Evolutionary conservation across 2,113 vertebrate species (phyloP).

Genomic region (Meleagris gallopavo): DNA sequence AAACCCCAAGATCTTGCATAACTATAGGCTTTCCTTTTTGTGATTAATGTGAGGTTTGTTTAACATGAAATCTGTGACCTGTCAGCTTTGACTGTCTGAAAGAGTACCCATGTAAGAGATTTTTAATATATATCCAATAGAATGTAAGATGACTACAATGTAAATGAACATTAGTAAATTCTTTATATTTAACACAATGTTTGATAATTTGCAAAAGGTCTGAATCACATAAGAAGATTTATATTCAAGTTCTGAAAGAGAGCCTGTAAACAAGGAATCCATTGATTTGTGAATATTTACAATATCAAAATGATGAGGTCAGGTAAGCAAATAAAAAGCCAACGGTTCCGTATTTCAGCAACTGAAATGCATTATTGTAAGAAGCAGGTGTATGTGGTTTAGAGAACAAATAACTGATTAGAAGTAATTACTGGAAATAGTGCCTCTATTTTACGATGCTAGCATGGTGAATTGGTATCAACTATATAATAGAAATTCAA

Average conservation of each 20-base stretch:
- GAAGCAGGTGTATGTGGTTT: not conserved
- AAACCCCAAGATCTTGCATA: not conserved
- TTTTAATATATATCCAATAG: not conserved
- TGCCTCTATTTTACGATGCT: not conserved
- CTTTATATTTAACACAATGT: not conserved
- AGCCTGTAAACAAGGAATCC: not conserved
- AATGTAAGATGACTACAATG: not conserved
- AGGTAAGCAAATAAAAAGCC: not conserved
- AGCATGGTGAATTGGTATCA: not conserved
- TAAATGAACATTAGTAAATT: not conserved
- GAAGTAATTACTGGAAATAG: conserved; percentile 11
- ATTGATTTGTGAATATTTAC: conserved; percentile 6
- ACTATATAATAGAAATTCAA: not conserved
- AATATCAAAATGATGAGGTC: not conserved
- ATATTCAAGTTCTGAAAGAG: not conserved
- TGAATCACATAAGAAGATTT: not conserved
- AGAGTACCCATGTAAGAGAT: not conserved
- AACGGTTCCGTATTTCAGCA: not conserved
- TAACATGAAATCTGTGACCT: conserved; percentile 51
- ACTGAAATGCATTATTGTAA: not conserved
- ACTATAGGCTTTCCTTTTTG: not conserved
- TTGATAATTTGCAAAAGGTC: not conserved
- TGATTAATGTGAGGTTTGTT: conserved; percentile 31
- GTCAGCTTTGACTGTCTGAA: conserved; percentile 26
- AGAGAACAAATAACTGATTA: not conserved